Conservation (phyloP, 2,797 vertebrate genomes). For the Brotula barbata region DNA sequence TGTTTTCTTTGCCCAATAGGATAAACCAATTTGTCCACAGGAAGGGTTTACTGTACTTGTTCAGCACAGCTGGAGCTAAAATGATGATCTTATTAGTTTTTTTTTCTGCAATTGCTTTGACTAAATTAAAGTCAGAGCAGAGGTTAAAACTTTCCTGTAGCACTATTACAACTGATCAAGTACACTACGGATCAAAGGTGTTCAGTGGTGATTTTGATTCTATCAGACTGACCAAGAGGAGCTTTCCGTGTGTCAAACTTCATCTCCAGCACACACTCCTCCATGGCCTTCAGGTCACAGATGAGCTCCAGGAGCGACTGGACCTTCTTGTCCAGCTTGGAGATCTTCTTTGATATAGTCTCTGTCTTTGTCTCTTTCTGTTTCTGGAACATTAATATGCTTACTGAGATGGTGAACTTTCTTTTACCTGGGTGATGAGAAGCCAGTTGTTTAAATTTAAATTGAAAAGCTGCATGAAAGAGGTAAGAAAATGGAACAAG, state of each 20-base stretch:
- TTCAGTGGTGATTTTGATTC: background rate
- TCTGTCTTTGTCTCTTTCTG: constrained; percentile 44
- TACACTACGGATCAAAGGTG: too few species aligned
- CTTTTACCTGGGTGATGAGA: too few species aligned
- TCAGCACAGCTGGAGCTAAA: background rate
- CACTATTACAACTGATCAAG: too few species aligned
- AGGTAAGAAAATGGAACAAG: background rate
- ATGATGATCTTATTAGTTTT: background rate
- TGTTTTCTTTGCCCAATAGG: background rate
- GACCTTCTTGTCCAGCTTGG: constrained; percentile 77
- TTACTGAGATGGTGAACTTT: background rate
- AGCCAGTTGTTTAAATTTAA: too few species aligned
- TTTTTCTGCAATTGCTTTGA: background rate
- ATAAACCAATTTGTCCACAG: background rate
- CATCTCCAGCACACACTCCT: constrained; percentile 92
- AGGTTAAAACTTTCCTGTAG: too few species aligned
- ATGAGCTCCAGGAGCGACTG: constrained; percentile 86
- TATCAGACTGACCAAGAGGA: constrained; percentile 82
- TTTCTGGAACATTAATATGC: constrained; percentile 56
- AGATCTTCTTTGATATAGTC: constrained; percentile 59
- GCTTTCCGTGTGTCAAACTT: constrained; percentile 90
- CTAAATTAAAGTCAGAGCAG: too few species aligned
- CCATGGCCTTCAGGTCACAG: constrained; percentile 89
- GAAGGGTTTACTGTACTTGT: too few species aligned
- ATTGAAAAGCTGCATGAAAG: background rate